phyloP scores from a whole-genome alignment of 2,113 vertebrate species.

The Equus przewalskii region DNA sequence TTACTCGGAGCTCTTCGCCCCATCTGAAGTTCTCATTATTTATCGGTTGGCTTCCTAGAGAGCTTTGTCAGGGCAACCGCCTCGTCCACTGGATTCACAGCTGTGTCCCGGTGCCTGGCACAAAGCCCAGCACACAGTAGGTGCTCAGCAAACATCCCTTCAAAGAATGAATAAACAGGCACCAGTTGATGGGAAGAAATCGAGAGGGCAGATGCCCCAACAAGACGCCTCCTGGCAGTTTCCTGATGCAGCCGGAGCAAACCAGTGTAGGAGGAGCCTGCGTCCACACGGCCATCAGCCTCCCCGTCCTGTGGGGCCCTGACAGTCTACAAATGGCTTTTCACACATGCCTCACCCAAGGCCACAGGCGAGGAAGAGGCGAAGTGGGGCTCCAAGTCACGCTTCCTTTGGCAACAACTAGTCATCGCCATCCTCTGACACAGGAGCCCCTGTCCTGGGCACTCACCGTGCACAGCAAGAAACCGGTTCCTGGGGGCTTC shows the following conservation, averaged over 20 bases:
- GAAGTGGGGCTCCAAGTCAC: not conserved
- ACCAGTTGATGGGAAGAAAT: not conserved
- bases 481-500: not conserved
- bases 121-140: not conserved
- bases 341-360: not conserved
- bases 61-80: not conserved
- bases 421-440: not conserved
- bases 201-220: not conserved
- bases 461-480: not conserved
- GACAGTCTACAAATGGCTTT: not conserved
- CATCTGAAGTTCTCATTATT: not conserved
- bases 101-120: not conserved
- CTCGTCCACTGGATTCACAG: not conserved
- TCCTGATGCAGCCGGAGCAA: no score
- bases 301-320: not conserved
- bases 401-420: not conserved
- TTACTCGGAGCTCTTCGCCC: not conserved
- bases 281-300: not conserved
- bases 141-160: not conserved
- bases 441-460: not conserved
- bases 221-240: not conserved
- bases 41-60: not conserved
- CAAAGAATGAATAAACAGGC: not conserved
- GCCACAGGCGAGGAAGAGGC: not conserved
- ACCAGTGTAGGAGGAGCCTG: not conserved